phyloP scores from a whole-genome alignment of 2,113 vertebrate genomes.

The Thalassarche chlororhynchos region DNA sequence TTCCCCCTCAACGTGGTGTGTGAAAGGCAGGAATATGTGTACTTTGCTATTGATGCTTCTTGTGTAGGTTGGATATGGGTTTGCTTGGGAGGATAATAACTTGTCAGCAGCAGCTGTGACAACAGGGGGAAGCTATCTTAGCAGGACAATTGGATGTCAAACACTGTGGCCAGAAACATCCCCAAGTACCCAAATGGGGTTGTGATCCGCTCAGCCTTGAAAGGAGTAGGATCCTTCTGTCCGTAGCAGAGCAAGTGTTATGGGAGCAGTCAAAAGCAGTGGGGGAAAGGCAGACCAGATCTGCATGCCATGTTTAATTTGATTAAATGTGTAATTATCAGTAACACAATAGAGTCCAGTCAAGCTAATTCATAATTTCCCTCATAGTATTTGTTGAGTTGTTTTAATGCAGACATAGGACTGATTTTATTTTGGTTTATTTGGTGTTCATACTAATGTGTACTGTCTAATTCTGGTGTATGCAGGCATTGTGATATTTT shows the following conservation, averaged over 20 bases:
- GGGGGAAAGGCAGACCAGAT: not conserved
- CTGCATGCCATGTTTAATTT: not conserved
- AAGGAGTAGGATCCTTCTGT: not conserved
- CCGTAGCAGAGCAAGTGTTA: not conserved
- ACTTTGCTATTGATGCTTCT: not conserved
- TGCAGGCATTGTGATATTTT: not conserved
- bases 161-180: not conserved
- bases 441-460: not conserved
- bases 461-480: not conserved
- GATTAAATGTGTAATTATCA: not conserved
- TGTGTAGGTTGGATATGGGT: not conserved
- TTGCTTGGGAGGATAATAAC: not conserved
- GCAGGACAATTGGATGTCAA: not conserved
- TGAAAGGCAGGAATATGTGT: not conserved
- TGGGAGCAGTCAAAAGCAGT: not conserved
- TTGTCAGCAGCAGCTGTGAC: not conserved
- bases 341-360: not conserved
- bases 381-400: not conserved
- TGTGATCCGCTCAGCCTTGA: not conserved
- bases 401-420: not conserved
- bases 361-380: not conserved
- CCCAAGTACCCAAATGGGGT: not conserved
- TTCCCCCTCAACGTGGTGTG: not conserved
- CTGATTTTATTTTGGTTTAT: not conserved
- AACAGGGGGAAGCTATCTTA: not conserved